phyloP scores from a whole-genome alignment of 2,797 vertebrate genomes.

The Malurus leucopterus region DNA sequence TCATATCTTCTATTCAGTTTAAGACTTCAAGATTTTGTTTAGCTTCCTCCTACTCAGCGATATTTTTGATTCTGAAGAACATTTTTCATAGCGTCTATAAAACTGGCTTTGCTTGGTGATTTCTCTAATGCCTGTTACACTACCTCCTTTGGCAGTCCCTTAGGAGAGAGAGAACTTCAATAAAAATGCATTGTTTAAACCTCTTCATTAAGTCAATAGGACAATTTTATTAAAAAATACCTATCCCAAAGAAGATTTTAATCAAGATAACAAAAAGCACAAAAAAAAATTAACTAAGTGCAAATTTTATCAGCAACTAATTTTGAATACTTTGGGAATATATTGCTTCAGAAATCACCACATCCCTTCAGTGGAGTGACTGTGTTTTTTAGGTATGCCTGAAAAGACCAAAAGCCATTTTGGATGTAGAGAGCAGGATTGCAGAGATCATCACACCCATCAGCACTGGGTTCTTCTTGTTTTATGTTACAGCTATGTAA shows the following conservation, averaged over 20 bases:
- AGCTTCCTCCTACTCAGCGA: not conserved
- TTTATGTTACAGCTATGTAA: conserved; percentile 28
- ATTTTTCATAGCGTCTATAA: not conserved
- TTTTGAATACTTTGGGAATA: not conserved
- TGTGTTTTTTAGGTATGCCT: not conserved
- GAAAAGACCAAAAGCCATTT: not conserved
- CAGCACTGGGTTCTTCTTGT: conserved; percentile 5
- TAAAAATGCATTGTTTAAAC: not conserved
- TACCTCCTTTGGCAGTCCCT: not conserved
- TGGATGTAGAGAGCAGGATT: not conserved
- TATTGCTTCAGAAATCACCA: not conserved
- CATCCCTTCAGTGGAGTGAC: not conserved
- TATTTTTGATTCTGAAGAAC: not conserved
- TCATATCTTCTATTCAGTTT: not conserved
- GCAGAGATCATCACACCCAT: not conserved
- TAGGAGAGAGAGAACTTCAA: not conserved
- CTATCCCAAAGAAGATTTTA: not conserved
- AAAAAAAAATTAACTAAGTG: not conserved
- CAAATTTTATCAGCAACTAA: not conserved
- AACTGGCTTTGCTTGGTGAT: not conserved
- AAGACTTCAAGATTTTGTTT: not conserved
- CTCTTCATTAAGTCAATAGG: not conserved
- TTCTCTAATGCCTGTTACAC: not conserved
- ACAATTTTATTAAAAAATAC: not conserved
- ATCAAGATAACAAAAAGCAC: not conserved